These are phyloP conservation scores for Melolontha melolontha DNA, from an alignment of 2,888 invertebrate species.

Conservation along the genomic window DNA sequence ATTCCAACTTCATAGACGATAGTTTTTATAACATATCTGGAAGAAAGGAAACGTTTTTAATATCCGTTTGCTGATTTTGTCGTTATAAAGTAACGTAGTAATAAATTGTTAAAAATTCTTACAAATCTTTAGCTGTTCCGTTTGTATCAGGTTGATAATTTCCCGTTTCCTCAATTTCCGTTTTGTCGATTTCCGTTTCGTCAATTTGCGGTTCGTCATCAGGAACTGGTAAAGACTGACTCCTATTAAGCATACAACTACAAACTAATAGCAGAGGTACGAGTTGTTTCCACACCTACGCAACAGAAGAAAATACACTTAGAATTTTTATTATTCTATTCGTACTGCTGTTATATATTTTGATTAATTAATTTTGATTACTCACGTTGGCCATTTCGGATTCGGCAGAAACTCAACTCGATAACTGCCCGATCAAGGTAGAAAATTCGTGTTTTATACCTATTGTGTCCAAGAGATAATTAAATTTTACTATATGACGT, in stretches of 20 bases:
- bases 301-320: constrained; percentile 22
- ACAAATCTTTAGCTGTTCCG: constrained; percentile 41
- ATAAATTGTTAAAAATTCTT: background rate
- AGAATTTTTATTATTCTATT: constrained; percentile 1
- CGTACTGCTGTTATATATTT: background rate
- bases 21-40: constrained; percentile 70
- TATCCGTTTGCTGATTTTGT: background rate
- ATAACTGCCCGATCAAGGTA: constrained; percentile 1
- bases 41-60: constrained; percentile 33
- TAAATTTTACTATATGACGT: constrained; percentile 36
- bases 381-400: constrained; percentile 26
- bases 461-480: constrained; percentile 21
- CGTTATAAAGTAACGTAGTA: background rate
- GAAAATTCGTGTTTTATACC: constrained; percentile 31
- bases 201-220: constrained; percentile 10
- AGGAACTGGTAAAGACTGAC: constrained; percentile 5
- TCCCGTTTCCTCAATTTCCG: constrained; percentile 1
- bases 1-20: constrained; percentile 73
- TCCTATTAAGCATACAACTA: background rate
- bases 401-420: constrained; percentile 6
- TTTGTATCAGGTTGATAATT: constrained; percentile 20
- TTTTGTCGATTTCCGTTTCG: background rate
- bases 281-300: constrained; percentile 26
- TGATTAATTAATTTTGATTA: too few relatives aligned
- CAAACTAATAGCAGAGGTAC: constrained; percentile 15